These are phyloP conservation scores for Sylvia atricapilla DNA, from an alignment of 2,113 vertebrate species.

Conservation along the genomic window DNA sequence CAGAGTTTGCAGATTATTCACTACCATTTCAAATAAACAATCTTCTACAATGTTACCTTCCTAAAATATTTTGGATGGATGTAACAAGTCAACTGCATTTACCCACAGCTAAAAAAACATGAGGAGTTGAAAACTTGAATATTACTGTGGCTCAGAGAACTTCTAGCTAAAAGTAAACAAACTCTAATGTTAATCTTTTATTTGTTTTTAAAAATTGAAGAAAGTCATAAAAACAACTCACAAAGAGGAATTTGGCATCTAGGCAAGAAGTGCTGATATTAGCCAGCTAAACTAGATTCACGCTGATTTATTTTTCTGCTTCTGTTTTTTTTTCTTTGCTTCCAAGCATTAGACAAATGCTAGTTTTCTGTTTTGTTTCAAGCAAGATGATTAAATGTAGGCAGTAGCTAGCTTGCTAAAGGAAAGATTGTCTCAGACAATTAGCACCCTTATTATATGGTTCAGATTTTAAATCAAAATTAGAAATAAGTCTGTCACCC, in stretches of 20 bases:
- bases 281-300: not conserved
- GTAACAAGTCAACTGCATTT: slow-evolving; percentile 42
- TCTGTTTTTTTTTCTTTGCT: not conserved
- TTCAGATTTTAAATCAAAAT: slow-evolving; percentile 59
- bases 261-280: not conserved
- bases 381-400: slow-evolving; percentile 11
- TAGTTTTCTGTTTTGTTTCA: slow-evolving; percentile 51
- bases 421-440: slow-evolving; percentile 1
- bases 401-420: not conserved
- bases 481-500: slow-evolving; percentile 19
- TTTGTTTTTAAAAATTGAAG: slow-evolving; percentile 63
- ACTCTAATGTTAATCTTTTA: slow-evolving; percentile 56
- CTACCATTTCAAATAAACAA: slow-evolving; percentile 61
- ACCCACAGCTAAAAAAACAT: not conserved
- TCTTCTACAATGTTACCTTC: not conserved
- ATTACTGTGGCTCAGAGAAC: slow-evolving; percentile 50
- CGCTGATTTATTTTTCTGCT: slow-evolving; percentile 5
- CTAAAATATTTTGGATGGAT: slow-evolving; percentile 53
- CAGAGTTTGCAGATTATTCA: slow-evolving; percentile 47
- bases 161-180: slow-evolving; percentile 63
- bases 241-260: slow-evolving; percentile 11
- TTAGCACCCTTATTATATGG: slow-evolving; percentile 5
- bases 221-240: slow-evolving; percentile 56
- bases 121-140: slow-evolving; percentile 44
- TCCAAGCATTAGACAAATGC: slow-evolving; percentile 12